Percentiles rank a stretch among this genome's conserved stretches.
These are phyloP conservation scores for Xiphorhynchus erythropygius DNA, from an alignment of 2,797 vertebrate species.

Conservation along the genomic window DNA sequence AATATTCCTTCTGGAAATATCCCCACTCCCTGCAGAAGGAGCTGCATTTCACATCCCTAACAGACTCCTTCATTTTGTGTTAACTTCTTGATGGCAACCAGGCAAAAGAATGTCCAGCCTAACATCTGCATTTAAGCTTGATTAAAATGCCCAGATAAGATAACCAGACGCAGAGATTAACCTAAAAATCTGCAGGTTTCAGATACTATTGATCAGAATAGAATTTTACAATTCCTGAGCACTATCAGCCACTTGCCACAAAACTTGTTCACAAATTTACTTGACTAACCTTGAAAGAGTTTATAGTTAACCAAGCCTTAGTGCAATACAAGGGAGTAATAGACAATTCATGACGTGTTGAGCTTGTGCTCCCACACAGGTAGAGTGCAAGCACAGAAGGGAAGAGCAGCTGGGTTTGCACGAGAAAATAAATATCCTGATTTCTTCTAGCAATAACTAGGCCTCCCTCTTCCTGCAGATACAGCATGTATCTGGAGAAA, in stretches of 20 bases:
- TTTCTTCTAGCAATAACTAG: not conserved
- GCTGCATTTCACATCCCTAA: constrained; percentile 38
- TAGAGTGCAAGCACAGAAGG: not conserved
- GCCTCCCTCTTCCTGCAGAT: not conserved
- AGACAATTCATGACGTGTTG: not conserved
- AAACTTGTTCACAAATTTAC: not conserved
- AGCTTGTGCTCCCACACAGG: not conserved
- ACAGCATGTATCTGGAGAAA: not conserved
- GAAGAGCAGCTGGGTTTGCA: not conserved
- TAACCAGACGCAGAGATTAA: not conserved
- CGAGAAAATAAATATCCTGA: not conserved
- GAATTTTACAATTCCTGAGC: not conserved
- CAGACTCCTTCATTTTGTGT: not conserved
- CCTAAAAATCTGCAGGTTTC: not conserved
- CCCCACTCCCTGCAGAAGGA: constrained; percentile 35
- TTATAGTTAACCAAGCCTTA: not conserved
- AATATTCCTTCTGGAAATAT: constrained; percentile 46
- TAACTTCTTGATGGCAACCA: not conserved
- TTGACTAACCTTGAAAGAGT: not conserved
- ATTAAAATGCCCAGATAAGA: not conserved
- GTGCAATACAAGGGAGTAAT: not conserved
- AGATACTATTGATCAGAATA: not conserved
- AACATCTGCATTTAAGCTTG: not conserved
- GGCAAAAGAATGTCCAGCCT: not conserved
- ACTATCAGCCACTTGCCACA: not conserved